Evolutionary conservation across 2,113 vertebrate genomes (phyloP), one percentile per base, ranked within the genome.

Genomic region (Solea solea): DNA sequence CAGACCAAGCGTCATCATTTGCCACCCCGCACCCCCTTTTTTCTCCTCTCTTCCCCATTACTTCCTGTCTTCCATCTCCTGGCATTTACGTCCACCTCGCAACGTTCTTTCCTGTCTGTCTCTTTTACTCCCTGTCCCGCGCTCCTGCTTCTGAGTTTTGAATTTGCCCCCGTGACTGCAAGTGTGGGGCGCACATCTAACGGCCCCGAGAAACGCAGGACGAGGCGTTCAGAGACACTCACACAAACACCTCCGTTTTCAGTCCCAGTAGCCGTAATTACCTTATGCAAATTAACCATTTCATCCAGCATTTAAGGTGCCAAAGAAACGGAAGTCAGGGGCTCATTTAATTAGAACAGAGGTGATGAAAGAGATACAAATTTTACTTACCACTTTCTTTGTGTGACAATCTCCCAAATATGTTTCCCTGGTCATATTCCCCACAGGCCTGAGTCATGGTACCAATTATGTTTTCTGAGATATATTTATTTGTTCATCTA

Each of bases 271-370:
- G 76, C 72, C 66, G 71, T 86, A 89, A 91, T 89, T 91, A 90
- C 78, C 82, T 85, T 85, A 88, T 89, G 86, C 83, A 91, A 91
- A 90, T 90, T 72, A 68, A 78, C 61, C 77, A 72, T 66, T 68
- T 78, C 72, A 44, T 83, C 72, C 81, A 70, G 72, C 54, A 64
- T 66, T 67, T 66, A 63, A 74, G 81, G 72, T 62, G 78, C 77
- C 73, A 86, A 81, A 75, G 81, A 78, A 28, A 78, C 3, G 5
- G 5, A 74, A 81, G 79, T 86, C 42, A 49, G 78, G 72, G 55
- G 61, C 71, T 86, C 53, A 66, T 87, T 90, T 87, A 85, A 81
- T 89, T 84, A 80, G 70, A 78, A 76, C 46, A 28, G 72, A 80
- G 74, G 72, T 64, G 77, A 81, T 81, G 82, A 74, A 64, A 54